These are phyloP conservation scores for Axinella damicornis DNA, from an alignment of 37 sponge, comb jelly and placozoan genomes.

Conservation along the genomic window DNA sequence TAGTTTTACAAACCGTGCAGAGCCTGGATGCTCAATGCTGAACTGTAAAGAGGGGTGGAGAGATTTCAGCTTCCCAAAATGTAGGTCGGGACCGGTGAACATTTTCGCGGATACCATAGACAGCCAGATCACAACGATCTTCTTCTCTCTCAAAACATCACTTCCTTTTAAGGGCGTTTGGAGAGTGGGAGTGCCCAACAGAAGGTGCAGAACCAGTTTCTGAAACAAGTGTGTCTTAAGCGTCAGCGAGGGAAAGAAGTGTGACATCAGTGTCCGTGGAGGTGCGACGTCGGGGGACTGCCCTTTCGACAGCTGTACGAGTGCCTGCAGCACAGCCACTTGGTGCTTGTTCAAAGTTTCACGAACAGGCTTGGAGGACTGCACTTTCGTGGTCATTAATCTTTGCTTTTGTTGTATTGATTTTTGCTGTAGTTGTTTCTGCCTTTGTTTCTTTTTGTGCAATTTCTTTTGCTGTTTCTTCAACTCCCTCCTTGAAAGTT, in stretches of 20 bases:
- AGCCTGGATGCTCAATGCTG: slow-evolving; percentile 66
- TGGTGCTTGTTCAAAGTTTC: background rate
- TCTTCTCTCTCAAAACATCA: background rate
- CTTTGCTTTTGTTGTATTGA: background rate
- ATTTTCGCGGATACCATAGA: slow-evolving; percentile 54
- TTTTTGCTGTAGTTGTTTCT: background rate
- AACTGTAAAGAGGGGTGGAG: slow-evolving; percentile 16
- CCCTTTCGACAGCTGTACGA: background rate
- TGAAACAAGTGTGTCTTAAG: slow-evolving; percentile 21
- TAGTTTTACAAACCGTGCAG: slow-evolving; percentile 29
- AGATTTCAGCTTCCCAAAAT: slow-evolving; percentile 29
- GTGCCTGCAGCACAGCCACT: background rate
- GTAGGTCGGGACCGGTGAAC: background rate
- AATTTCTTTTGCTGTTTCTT: too few relatives aligned
- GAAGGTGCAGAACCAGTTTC: slow-evolving; percentile 1
- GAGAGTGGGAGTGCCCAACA: background rate
- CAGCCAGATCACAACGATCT: slow-evolving; percentile 68
- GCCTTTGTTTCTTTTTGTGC: background rate
- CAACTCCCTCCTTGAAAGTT: background rate
- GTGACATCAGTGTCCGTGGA: too few relatives aligned
- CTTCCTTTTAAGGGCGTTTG: background rate
- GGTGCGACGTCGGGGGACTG: background rate
- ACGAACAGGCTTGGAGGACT: background rate
- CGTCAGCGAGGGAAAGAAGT: too few relatives aligned
- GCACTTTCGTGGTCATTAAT: background rate